Base-by-base conservation (phyloP, 2,113 vertebrate species). In the Orthonyx spaldingii region DNA sequence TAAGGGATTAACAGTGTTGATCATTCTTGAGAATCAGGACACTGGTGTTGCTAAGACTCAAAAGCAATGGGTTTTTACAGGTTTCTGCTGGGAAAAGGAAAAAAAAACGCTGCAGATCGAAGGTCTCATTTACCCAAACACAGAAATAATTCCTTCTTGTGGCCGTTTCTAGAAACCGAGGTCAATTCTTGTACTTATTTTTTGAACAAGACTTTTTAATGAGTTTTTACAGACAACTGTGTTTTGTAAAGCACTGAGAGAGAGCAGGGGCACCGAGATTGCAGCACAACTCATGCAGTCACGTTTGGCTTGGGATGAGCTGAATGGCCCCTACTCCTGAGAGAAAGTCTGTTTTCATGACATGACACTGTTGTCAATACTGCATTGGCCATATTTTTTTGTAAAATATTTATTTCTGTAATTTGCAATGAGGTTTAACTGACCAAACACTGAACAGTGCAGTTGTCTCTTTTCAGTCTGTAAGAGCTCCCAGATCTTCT, bases 201-300 rank as follows among this genome's bases (percentile, higher is more conserved):
- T 92, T 88, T 80, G 47, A 95, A 90, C 85, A 84, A 21, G 75
- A 26, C 39, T 95, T 93, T 91, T 79, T 60, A 88, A 33, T 59
- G 75, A 71, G 57, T 20, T 90, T 87, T 90, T 88, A 90, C 50
- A 89, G 61, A 33, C 30, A 57, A 49, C 16, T 84, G 61, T 18
- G 61, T 70, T 84, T 63, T 76, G 39, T 91, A 92, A 93, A 35
- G 46, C 37, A 11, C 0, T 23, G 70, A 37, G 60, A 79, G 74
- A 80, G n/a, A 78, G 24, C 33, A 18, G 49, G 20, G 24, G 23
- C 57, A 26, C 18, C 39, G 49, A 57, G 23, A 33, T 56, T 41
- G 46, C 84, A 61, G 61, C 66, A 37, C 53, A 64, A 14, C 78
- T 83, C 64, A 24, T 35, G 18, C 0, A 0, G 26, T 19, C 27